Evolutionary conservation across 1,140 invertebrate species (phyloP), one percentile per base, ranked within the genome.

Genomic region (Megalonaias nervosa): DNA sequence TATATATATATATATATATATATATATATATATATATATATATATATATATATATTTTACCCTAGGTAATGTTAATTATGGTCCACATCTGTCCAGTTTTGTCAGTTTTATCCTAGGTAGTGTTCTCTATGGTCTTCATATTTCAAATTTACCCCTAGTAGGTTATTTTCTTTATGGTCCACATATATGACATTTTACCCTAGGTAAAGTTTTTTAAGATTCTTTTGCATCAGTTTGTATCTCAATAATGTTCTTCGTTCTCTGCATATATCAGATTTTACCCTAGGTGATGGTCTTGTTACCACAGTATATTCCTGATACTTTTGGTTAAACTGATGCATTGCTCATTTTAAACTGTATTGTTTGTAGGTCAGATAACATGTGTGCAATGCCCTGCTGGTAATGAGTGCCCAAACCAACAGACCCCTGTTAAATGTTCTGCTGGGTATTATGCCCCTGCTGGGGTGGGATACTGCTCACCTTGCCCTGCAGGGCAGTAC

Each of bases 321-420:
- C 48, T 67, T 6, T 31, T 1, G 13, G 19, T 17, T 38, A 12
- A 12, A 67, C n/a, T 67, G n/a, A 19, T n/a, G 38, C 55, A 14
- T 57, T 57, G 9, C 16, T n/a, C 23, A 16, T 72, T 62, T 62
- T 31, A 2, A 56, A 26, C n/a, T 64, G 62, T 71, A 59, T 67
- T 68, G 55, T 14, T 74, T 71, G 14, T 71, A 87, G 86, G 83
- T 71, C 82, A 83, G 59, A 80, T 81, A n/a, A 31, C 75, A 1
- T 88, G 86, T 74, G 55, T 67, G 1, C 61, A 79, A 68, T 88
- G 86, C 75, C 85, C 85, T 12, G 81, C 82, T 17, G 86, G 86
- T n/a, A 73, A 69, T 15, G 74, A 77, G 56, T 88, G 86, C 74
- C 83, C 81, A 0, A 81, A 60, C n/a, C 66, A 81, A 56, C 26